These are phyloP conservation scores for Suricata suricatta DNA, from an alignment of 2,113 vertebrate species.

Conservation along the genomic window DNA sequence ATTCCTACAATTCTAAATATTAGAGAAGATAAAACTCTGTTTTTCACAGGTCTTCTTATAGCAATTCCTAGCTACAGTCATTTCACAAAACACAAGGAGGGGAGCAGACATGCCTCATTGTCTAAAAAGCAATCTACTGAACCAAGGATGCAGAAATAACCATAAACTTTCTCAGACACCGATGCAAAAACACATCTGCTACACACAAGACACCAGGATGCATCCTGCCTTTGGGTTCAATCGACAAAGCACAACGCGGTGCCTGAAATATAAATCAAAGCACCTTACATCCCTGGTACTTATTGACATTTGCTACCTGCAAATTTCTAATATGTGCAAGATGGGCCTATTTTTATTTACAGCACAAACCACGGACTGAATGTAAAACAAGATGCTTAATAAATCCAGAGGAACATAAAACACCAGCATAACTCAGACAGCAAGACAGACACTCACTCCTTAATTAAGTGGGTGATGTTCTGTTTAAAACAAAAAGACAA, in stretches of 20 bases:
- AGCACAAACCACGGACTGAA: slow-evolving; percentile 83
- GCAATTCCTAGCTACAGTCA: neutral
- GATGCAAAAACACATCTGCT: slow-evolving; percentile 44
- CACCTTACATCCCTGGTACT: slow-evolving; percentile 40
- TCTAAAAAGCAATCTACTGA: slow-evolving; percentile 65
- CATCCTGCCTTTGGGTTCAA: slow-evolving; percentile 30
- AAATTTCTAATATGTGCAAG: slow-evolving; percentile 70
- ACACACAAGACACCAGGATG: neutral
- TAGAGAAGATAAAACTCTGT: neutral
- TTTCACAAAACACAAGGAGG: slow-evolving; percentile 16
- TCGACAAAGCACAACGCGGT: slow-evolving; percentile 9
- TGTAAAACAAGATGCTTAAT: slow-evolving; percentile 86
- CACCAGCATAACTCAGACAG: slow-evolving; percentile 86
- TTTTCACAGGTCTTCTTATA: slow-evolving; percentile 35
- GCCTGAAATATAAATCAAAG: slow-evolving; percentile 69
- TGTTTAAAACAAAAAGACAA: slow-evolving; percentile 89
- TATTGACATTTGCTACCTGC: slow-evolving; percentile 68
- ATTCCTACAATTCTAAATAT: slow-evolving; percentile 34
- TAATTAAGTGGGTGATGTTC: slow-evolving; percentile 95
- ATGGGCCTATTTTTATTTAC: slow-evolving; percentile 89
- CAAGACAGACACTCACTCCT: slow-evolving; percentile 88
- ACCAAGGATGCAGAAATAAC: slow-evolving; percentile 68
- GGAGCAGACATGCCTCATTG: neutral
- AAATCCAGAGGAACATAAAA: slow-evolving; percentile 83
- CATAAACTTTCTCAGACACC: slow-evolving; percentile 68